Evolutionary conservation across 2,113 vertebrate genomes (phyloP).

Genomic region (Lanius ludovicianus): DNA sequence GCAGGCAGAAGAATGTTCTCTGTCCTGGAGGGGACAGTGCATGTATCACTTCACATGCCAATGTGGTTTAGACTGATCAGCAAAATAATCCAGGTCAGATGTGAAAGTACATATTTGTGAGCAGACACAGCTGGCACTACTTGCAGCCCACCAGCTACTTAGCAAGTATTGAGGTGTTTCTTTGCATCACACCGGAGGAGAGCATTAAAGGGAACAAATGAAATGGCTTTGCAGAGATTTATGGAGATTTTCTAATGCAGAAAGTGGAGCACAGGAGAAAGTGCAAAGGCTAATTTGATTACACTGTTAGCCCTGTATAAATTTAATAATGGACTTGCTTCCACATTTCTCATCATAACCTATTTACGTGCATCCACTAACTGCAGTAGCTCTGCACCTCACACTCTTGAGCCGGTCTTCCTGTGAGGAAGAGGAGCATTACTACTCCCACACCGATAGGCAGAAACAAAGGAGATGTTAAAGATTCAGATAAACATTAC

Average conservation of each 20-base stretch:
- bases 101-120: neutral
- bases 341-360: constrained; percentile 29
- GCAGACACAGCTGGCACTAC: neutral
- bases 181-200: constrained; percentile 5
- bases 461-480: neutral
- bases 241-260: constrained; percentile 45
- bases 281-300: constrained; percentile 68
- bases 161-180: neutral
- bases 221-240: constrained; percentile 52
- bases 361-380: constrained; percentile 1
- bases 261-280: constrained; percentile 46
- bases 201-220: constrained; percentile 10
- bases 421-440: neutral
- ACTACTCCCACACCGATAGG: neutral
- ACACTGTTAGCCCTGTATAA: constrained; percentile 50
- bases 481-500: neutral
- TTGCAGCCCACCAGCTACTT: neutral
- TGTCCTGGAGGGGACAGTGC: neutral
- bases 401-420: neutral
- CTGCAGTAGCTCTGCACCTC: neutral
- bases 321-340: constrained; percentile 56
- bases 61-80: neutral
- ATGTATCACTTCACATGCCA: neutral
- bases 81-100: neutral
- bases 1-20: neutral